phyloP scores from a whole-genome alignment of 2,888 invertebrate genomes.

The Campaea margaritaria region DNA sequence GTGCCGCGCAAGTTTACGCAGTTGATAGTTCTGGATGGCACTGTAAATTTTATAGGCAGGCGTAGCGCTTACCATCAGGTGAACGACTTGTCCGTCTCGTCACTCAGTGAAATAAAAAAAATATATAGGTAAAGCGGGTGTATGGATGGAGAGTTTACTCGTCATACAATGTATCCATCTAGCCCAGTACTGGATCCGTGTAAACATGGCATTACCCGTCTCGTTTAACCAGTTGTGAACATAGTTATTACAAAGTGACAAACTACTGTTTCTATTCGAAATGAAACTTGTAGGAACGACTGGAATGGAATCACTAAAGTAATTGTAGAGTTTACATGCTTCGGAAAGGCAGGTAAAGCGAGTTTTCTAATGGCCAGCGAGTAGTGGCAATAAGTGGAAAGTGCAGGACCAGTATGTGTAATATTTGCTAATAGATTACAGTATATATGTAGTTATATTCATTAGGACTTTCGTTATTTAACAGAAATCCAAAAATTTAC shows the following conservation, averaged over 20 bases:
- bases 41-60: too few species aligned
- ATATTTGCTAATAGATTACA: not conserved
- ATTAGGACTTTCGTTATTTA: too few species aligned
- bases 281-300: slow-evolving; percentile 31
- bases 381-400: slow-evolving; percentile 18
- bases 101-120: too few species aligned
- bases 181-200: not conserved
- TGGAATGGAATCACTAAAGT: slow-evolving; percentile 16
- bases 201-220: slow-evolving; percentile 11
- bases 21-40: too few species aligned
- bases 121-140: too few species aligned
- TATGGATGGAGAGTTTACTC: too few species aligned
- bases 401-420: slow-evolving; percentile 5
- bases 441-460: too few species aligned
- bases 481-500: too few species aligned
- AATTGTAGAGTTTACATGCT: slow-evolving; percentile 34
- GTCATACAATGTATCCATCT: not conserved
- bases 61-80: too few species aligned
- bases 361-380: slow-evolving; percentile 16
- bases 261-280: slow-evolving; percentile 47
- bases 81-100: too few species aligned
- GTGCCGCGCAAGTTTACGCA: too few species aligned
- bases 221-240: slow-evolving; percentile 43
- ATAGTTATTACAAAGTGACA: slow-evolving; percentile 42
- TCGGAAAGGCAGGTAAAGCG: slow-evolving; percentile 32